Base-by-base conservation (phyloP, 64 coral and sea anemone species). In the Montipora foliosa region DNA sequence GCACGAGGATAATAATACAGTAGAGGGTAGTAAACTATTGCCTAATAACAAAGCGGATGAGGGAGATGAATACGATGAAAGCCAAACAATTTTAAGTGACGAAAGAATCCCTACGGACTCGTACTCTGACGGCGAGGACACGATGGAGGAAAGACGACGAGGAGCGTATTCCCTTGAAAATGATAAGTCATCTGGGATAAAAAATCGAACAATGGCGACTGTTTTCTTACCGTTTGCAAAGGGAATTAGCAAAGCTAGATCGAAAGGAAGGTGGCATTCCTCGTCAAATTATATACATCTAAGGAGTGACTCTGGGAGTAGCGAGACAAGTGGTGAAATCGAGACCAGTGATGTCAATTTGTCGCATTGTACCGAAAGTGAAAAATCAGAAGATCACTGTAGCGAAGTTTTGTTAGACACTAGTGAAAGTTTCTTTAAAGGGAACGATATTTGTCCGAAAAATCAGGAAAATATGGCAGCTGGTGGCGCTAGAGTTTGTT, bases 11-110 rank as follows among this genome's bases (percentile, higher is more conserved):
- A 78, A 67, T 52, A 49, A 93, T 66, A 46, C 58, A 84, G 70
- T 50, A 77, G 80, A 82, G 90, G 73, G 79, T 71, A 92, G 74
- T 83, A 82, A 92, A 92, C 72, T 79, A 21, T 89, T 74, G 19
- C 3, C 72, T 73, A 89, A 76, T 89, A 62, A 79, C 87, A 79
- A 60, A 21, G 57, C 87, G 19, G 87, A 76, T 48, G 29, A 78
- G 72, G 37, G 52, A 60, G 71, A 11, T 89, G 76, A 61, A 89
- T 16, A 89, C 73, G 82, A 70, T 52, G 82, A 49, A 67, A 51
- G 82, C 44, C n/a, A 71, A 86, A 86, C 66, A 86, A 86, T 67
- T 46, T 47, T 45, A 72, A 68, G 47, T 49, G 82, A 86, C 16
- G 62, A 51, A n/a, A 72, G 66, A 72, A 70, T 19, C 45, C 82